These are phyloP conservation scores for Drosophila nigritarsus DNA, from an alignment of 2,888 invertebrate species.

Conservation along the genomic window DNA sequence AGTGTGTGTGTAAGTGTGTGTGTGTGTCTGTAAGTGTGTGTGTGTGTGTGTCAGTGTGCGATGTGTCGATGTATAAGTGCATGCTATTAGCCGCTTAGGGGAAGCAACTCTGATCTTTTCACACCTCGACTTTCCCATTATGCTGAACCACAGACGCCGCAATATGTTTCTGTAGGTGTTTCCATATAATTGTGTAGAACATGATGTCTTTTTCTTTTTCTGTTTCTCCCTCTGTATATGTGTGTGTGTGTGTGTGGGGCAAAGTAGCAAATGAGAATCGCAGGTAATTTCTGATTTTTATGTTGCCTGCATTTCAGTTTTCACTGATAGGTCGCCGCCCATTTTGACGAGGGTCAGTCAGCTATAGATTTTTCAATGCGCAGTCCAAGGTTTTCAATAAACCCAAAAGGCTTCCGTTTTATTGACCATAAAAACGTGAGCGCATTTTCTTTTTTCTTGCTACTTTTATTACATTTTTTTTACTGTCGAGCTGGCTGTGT, in stretches of 20 bases:
- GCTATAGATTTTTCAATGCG: constrained; percentile 63
- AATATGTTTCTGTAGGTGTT: constrained; percentile 66
- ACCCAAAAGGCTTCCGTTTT: constrained; percentile 67
- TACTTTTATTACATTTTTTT: constrained; percentile 50
- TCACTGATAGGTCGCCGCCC: constrained; percentile 19
- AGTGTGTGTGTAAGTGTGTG: neutral
- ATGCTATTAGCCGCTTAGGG: constrained; percentile 20
- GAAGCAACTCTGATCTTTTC: constrained; percentile 33
- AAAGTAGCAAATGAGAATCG: constrained; percentile 43
- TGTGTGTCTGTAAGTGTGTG: constrained; percentile 1
- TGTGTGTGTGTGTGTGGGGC: neutral
- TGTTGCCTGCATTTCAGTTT: constrained; percentile 58
- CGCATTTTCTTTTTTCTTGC: constrained; percentile 10
- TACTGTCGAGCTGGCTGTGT: constrained; percentile 21
- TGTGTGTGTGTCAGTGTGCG: constrained; percentile 12
- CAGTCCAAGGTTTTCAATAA: constrained; percentile 70
- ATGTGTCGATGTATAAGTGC: neutral
- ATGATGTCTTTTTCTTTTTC: neutral
- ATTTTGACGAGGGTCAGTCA: constrained; percentile 42
- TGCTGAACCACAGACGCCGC: constrained; percentile 62
- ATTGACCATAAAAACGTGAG: constrained; percentile 73
- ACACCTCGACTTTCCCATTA: constrained; percentile 48
- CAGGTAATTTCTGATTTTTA: constrained; percentile 72
- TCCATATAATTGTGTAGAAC: constrained; percentile 63
- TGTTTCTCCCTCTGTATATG: neutral